A percentile compares a stretch with the other conserved stretches of the same genome.
These are phyloP conservation scores for Heloderma charlesbogerti DNA, from an alignment of 2,113 vertebrate genomes.

Conservation along the genomic window DNA sequence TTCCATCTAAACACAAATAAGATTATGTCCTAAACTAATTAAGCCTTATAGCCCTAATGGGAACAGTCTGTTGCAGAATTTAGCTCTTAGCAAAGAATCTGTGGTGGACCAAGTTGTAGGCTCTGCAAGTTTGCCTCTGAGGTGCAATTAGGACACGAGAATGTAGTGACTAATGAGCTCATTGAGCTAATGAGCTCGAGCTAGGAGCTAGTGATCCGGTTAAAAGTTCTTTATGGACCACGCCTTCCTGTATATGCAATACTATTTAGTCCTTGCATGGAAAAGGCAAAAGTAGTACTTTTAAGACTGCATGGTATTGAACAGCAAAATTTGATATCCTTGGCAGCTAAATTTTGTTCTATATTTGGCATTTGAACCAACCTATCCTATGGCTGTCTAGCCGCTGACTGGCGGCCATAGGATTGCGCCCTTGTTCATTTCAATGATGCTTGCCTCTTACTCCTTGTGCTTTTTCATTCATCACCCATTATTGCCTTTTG, in stretches of 20 bases:
- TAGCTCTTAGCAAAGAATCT: background rate
- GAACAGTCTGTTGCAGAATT: background rate
- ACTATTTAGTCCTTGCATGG: too few species aligned
- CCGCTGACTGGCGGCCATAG: too few species aligned
- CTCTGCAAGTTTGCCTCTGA: background rate
- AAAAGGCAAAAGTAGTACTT: too few species aligned
- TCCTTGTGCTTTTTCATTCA: accelerated
- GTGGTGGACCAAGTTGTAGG: background rate
- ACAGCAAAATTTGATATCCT: too few species aligned
- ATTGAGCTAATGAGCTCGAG: too few species aligned
- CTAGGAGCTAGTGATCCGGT: background rate
- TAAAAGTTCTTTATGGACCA: background rate
- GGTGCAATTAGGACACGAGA: background rate
- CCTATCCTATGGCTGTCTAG: too few species aligned
- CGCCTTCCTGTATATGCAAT: background rate
- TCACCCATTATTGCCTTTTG: background rate
- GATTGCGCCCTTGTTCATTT: background rate
- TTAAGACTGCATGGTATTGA: too few species aligned
- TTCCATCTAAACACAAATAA: too few species aligned
- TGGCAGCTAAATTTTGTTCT: too few species aligned
- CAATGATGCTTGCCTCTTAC: background rate
- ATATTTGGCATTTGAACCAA: too few species aligned
- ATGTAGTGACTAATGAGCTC: background rate
- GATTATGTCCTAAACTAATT: too few species aligned
- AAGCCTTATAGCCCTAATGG: too few species aligned